Conservation (phyloP, 2,113 vertebrate genomes). For the Otis tarda region DNA sequence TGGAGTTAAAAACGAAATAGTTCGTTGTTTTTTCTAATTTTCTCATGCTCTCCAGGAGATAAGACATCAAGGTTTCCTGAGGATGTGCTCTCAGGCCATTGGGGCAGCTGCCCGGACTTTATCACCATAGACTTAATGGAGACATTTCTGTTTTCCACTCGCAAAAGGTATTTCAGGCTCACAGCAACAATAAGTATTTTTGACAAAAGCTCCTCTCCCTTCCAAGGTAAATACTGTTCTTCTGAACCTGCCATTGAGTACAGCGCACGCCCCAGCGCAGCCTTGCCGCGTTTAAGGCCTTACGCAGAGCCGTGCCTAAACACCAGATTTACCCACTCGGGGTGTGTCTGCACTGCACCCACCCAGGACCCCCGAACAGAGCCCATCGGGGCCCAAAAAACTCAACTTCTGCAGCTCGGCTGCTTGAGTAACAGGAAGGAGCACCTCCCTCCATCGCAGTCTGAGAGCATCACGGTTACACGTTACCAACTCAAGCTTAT, state of each 20-base stretch:
- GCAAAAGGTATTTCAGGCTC: slow-evolving; percentile 76
- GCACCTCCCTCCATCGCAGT: rapidly evolving
- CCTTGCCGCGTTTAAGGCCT: rapidly evolving
- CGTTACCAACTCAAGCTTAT: rapidly evolving
- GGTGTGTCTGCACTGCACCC: background rate
- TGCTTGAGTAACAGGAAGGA: rapidly evolving
- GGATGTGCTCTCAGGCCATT: slow-evolving; percentile 63
- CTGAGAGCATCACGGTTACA: background rate
- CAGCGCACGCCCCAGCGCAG: background rate
- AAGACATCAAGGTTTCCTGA: slow-evolving; percentile 73
- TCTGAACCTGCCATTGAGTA: background rate
- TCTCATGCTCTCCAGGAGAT: slow-evolving; percentile 53
- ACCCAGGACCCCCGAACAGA: rapidly evolving
- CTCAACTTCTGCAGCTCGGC: background rate
- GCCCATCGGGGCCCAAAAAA: background rate
- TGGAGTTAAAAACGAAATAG: background rate
- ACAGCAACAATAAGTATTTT: slow-evolving; percentile 69
- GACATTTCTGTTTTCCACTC: slow-evolving; percentile 75
- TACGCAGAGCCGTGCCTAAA: background rate
- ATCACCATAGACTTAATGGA: slow-evolving; percentile 72
- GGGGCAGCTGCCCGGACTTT: slow-evolving; percentile 56
- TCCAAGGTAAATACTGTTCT: slow-evolving; percentile 75
- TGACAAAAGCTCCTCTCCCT: slow-evolving; percentile 70
- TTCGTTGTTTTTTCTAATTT: background rate
- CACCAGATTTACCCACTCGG: rapidly evolving